Conservation (phyloP, 2,888 invertebrate genomes). For the Rhamphomyia laevipes region DNA sequence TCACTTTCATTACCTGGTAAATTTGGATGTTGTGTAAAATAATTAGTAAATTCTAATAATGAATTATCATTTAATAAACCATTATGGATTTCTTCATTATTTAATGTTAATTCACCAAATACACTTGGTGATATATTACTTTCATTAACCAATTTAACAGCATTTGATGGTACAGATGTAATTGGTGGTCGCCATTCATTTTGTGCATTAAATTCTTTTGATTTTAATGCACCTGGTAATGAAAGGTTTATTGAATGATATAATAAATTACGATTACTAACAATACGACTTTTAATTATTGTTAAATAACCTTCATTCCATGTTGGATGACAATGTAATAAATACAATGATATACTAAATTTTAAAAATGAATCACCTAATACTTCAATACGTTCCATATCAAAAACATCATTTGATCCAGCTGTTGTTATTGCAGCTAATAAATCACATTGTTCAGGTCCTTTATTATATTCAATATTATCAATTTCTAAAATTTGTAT, state of each 20-base stretch:
- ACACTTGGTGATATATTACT: constrained; percentile 36
- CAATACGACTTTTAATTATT: constrained; percentile 48
- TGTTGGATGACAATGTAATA: constrained; percentile 49
- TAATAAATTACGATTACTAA: constrained; percentile 76
- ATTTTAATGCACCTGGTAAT: constrained; percentile 22
- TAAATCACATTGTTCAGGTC: constrained; percentile 32
- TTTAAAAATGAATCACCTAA: constrained; percentile 81
- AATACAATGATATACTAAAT: constrained; percentile 54
- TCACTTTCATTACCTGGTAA: constrained; percentile 7
- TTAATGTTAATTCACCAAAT: constrained; percentile 40
- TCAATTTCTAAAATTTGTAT: constrained; percentile 17
- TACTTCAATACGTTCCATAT: constrained; percentile 70
- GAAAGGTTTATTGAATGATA: constrained; percentile 47
- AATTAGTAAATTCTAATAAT: constrained; percentile 19
- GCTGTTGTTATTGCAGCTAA: constrained; percentile 53
- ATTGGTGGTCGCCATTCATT: constrained; percentile 75
- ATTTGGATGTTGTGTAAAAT: constrained; percentile 17
- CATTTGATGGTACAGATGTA: constrained; percentile 46
- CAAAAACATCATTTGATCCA: constrained; percentile 57
- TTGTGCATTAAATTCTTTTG: constrained; percentile 49
- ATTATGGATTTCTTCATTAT: constrained; percentile 34
- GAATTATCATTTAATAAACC: constrained; percentile 23
- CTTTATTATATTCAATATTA: constrained; percentile 7
- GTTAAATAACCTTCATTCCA: constrained; percentile 67
- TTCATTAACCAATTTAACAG: constrained; percentile 24